These are phyloP conservation scores for Galerucella nymphaeae DNA, from an alignment of 2,888 invertebrate species.

Conservation along the genomic window DNA sequence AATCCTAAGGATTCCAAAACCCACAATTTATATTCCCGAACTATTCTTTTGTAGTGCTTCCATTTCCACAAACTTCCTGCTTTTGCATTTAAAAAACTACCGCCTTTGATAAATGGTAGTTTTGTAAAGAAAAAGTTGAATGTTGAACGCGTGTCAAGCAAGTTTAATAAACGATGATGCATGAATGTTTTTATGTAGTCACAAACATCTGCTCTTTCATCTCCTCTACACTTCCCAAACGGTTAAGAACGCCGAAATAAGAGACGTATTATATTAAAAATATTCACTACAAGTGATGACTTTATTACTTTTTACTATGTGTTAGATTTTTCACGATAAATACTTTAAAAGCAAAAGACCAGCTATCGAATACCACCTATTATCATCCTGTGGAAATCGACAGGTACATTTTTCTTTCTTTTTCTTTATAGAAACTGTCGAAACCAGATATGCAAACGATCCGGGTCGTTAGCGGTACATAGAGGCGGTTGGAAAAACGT, in stretches of 20 bases:
- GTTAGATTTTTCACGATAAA: no score
- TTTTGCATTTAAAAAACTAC: background rate
- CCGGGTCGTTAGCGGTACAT: no score
- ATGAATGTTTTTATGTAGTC: constrained; percentile 24
- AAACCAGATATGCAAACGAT: no score
- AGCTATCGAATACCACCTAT: no score
- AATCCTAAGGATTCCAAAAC: no score
- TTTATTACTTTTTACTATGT: no score
- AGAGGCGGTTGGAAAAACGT: no score
- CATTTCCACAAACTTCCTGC: background rate
- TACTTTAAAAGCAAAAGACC: no score
- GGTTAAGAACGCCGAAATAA: background rate
- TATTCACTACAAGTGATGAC: no score
- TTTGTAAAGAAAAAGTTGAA: constrained; percentile 26
- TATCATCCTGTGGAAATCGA: no score
- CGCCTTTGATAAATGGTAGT: constrained; percentile 24
- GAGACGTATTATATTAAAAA: background rate
- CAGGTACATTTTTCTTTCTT: no score
- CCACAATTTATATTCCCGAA: background rate
- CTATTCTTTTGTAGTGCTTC: background rate
- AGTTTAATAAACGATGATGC: constrained; percentile 31
- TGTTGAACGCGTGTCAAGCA: constrained; percentile 20
- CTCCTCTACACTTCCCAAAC: background rate
- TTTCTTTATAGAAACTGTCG: no score
- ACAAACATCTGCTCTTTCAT: background rate